Conservation (phyloP, 2,888 invertebrate genomes). For the Liopterus haemorrhoidalis region DNA sequence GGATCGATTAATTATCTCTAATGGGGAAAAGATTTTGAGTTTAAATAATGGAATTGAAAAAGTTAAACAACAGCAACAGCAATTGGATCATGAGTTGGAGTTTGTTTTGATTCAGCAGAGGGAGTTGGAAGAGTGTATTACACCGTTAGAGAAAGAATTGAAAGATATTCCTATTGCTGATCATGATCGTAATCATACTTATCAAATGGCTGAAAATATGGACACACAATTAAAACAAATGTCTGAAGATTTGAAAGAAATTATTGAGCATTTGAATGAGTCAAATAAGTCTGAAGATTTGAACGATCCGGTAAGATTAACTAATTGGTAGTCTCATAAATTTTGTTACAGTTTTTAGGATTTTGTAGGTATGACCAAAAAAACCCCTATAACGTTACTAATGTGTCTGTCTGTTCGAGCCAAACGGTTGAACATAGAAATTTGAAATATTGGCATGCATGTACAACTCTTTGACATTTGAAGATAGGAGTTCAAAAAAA, state of each 20-base stretch:
- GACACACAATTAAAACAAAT: constrained; percentile 90
- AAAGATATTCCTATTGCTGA: constrained; percentile 66
- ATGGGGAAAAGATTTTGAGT: constrained; percentile 87
- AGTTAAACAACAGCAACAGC: constrained; percentile 82
- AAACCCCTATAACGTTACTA: no score
- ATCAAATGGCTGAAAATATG: constrained; percentile 80
- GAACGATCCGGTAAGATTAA: constrained; percentile 70
- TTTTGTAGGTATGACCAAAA: no score
- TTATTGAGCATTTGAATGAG: constrained; percentile 89
- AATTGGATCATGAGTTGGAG: constrained; percentile 87
- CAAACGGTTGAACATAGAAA: no score
- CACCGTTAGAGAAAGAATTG: constrained; percentile 78
- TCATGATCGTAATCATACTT: constrained; percentile 86
- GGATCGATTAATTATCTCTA: constrained; percentile 84
- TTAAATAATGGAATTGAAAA: constrained; percentile 82
- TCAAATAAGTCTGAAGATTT: constrained; percentile 76
- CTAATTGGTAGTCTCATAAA: constrained; percentile 1
- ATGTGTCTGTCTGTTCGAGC: no score
- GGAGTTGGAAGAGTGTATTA: constrained; percentile 81
- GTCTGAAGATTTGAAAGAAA: constrained; percentile 91
- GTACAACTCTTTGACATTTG: no score
- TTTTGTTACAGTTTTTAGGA: not conserved
- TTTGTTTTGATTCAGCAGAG: constrained; percentile 89
- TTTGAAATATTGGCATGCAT: no score
- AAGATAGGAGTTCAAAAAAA: no score